Evolutionary conservation across 2,113 vertebrate species (phyloP), one percentile per base, ranked within the genome.

Genomic region (Toxostoma redivivum): DNA sequence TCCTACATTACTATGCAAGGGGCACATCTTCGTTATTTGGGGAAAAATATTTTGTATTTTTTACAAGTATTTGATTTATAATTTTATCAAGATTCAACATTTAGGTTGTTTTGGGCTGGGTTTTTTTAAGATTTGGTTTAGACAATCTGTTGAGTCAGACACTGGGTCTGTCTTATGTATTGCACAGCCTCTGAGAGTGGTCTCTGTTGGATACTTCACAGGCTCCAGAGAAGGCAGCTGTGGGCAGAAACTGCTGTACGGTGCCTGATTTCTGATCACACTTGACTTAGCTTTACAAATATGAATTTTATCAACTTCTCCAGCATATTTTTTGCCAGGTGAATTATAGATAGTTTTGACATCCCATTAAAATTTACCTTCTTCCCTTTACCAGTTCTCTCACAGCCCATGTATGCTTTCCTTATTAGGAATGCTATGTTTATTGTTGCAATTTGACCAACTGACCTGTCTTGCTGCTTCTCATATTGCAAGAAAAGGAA

Each of bases 401-500:
- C 25, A 19, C 17, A 88, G 44, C 12, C 37, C 37, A 2, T 53
- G 25, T 2, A 0, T 53, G 7, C 1, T 0, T 74, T 86, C 44
- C 7, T 8, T 45, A 0, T 51, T 40, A 57, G 51, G 37, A 93
- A 84, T 73, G 60, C 42, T 35, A 37, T 73, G 21, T 81, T 80
- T 70, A 19, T 77, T 83, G 21, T 54, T 91, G 47, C 23, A 66
- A 2, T 70, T 81, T 77, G 42, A 72, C 53, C 2, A 7, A 13
- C 37, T 89, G 53, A 51, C 38, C n/a, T 57, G 30, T 74, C 42
- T 42, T 50, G 53, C 67, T 86, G 48, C 58, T 90, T 33, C 79
- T 86, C 22, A 21, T 62, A 40, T 33, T 86, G n/a, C 60, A 77
- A 53, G n/a, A 69, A 81, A 14, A 57, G 15, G 71, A 61, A 82